Base-by-base conservation (phyloP, 2,888 invertebrate species). In the Selenia dentaria region DNA sequence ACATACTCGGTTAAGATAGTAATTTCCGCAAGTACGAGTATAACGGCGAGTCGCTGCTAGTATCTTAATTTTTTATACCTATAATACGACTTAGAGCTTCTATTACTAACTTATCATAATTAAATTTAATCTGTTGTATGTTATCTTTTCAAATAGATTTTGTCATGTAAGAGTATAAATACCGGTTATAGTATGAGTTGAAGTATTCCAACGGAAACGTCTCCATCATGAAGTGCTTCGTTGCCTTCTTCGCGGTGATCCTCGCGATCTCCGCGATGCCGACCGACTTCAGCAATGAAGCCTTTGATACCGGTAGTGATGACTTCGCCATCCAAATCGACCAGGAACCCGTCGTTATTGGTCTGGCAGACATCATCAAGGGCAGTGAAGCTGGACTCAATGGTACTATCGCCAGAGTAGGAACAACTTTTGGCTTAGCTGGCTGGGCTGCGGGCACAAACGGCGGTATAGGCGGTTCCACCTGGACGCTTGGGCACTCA, bases 401-500 rank as follows among this genome's bases (percentile, higher is more conserved):
- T 25, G 20, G 13, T 6, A 20, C 11, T 0, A 27, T 16, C 2
- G 2, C 22, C 8, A 8, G 22, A 22, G 0, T 8, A 8, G 22
- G 22, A 22, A 29, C 41, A 1, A 11, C 6, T 1, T 9, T 9
- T 10, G 41, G 47, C 6, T 48, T 37, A 10, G 41, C 37, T 1
- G 12, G 32, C 9, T 11, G 45, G 24, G 29, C 24, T 2, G 18
- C 9, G 5, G 28, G 41, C 9, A 51, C 45, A 13, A 1, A 1
- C 2, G 56, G 56, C 1, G 56, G 56, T 3, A 6, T 8, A 1
- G 42, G 47, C 1, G 56, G 56, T 6, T 31, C 47, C 0, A 24
- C 32, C 34, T 46, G 56, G 50, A 56, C 24, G n/a, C 42, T 9
- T 52, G 34, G 31, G 44, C 52, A 9, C 46, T 57, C 12, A 36